phyloP scores from a whole-genome alignment of 92 coral and sea anemone genomes.

The Epizoanthus ramosus region DNA sequence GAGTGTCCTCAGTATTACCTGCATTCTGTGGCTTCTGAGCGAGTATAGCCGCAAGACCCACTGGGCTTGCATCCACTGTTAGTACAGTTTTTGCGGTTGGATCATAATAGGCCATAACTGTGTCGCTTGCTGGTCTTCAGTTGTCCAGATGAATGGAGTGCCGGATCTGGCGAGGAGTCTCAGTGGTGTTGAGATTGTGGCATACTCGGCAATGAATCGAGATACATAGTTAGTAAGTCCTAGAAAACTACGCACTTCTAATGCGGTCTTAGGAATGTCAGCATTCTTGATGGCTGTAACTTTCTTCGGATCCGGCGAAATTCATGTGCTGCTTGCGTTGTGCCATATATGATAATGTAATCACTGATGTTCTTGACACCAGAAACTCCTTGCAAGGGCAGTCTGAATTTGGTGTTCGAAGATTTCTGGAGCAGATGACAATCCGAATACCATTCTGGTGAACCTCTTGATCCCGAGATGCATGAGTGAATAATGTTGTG shows the following conservation, averaged over 20 bases:
- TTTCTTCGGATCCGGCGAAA: too few relatives aligned
- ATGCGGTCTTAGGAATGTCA: slow-evolving; percentile 47
- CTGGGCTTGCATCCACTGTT: slow-evolving; percentile 41
- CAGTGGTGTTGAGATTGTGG: slow-evolving; percentile 64
- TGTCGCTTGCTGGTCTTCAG: slow-evolving; percentile 47
- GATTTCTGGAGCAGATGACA: slow-evolving; percentile 51
- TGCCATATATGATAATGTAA: slow-evolving; percentile 57
- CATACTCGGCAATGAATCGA: slow-evolving; percentile 65
- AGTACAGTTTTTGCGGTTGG: slow-evolving; percentile 46
- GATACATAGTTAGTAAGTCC: slow-evolving; percentile 66
- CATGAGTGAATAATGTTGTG: slow-evolving; percentile 58
- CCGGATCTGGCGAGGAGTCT: slow-evolving; percentile 53
- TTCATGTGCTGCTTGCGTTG: slow-evolving; percentile 57
- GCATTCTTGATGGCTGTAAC: slow-evolving; percentile 50
- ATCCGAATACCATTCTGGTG: slow-evolving; percentile 55
- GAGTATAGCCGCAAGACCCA: slow-evolving; percentile 26
- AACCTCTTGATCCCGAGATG: slow-evolving; percentile 49
- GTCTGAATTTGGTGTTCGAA: slow-evolving; percentile 55
- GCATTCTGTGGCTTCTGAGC: slow-evolving; percentile 26
- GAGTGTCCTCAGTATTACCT: slow-evolving; percentile 15
- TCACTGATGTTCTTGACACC: slow-evolving; percentile 63
- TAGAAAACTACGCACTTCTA: slow-evolving; percentile 66
- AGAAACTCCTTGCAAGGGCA: slow-evolving; percentile 50
- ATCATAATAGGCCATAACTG: slow-evolving; percentile 60
- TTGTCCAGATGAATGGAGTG: slow-evolving; percentile 46